Conservation (phyloP, 2,888 invertebrate species). For the Bimastos eiseni region DNA sequence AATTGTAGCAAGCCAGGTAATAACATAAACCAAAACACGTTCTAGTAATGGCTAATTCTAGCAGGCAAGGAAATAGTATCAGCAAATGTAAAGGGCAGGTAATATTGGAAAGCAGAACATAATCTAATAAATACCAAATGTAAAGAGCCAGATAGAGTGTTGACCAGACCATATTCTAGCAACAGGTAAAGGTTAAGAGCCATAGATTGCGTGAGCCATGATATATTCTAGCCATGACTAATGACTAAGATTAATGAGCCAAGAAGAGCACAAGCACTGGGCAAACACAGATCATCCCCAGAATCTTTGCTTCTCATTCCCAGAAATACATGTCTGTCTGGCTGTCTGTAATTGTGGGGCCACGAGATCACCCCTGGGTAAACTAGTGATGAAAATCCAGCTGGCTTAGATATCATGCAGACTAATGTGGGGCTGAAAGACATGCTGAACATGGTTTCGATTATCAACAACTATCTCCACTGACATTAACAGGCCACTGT, state of each 20-base stretch:
- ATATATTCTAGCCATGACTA: background rate
- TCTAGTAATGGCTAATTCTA: background rate
- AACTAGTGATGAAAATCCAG: conserved; percentile 13
- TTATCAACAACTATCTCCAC: background rate
- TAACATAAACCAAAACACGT: background rate
- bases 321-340: background rate
- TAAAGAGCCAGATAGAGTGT: background rate
- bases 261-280: background rate
- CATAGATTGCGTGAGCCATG: background rate
- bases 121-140: background rate
- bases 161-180: background rate
- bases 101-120: background rate
- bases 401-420: background rate
- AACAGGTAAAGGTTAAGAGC: background rate
- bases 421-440: background rate
- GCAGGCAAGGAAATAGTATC: background rate
- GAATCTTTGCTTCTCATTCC: background rate
- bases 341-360: background rate
- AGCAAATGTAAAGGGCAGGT: background rate
- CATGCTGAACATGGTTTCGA: background rate
- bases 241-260: background rate
- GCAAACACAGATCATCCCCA: background rate
- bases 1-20: background rate
- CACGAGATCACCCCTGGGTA: background rate
- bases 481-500: background rate